Base-by-base conservation (phyloP, 2,113 vertebrate species). In the Nesoenas mayeri region DNA sequence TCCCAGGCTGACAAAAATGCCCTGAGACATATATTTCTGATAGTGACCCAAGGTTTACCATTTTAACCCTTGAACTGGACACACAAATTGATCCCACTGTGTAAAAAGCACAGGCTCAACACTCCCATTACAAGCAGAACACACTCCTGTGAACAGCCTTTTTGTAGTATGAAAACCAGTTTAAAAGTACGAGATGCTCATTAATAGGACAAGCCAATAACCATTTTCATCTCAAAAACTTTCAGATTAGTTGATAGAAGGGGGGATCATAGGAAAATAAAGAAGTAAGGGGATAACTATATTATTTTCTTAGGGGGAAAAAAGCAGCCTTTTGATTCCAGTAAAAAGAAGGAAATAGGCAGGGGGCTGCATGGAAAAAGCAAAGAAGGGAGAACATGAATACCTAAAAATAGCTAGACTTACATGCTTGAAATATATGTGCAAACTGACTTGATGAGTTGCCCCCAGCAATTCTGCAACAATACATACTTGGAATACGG, bases 281-380 rank as follows among this genome's bases (percentile, higher is more conserved):
- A 28, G 7, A 22, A 40, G 34, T 65, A 74, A 64, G 15, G 15
- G 6, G 4, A 58, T 48, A 54, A 89, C 40, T 40, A 79, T 22
- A 6, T 1, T 32, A 69, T 64, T 80, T 91, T 75, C 66, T 77
- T 51, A n/a, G 31, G 10, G 2, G 12, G 1, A 7, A 12, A 80
- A 81, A 84, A 24, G 3, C 6, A 53, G n/a, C 31, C 40, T 40
- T 84, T 69, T 65, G 25, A 79, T 83, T 75, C 62, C 36, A 61
- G 32, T 47, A 60, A 57, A 88, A 85, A 62, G 48, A 16, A 65
- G 22, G 25, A 89, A 24, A 67, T 26, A 2, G 14, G 12, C 38
- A 73, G 3, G 6, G 12, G 47, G 15, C 10, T 73, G 25, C 0
- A 0, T 8, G 7, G 42, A 58, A 74, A 89, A 66, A 12, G 17